Percentiles rank a stretch among this genome's conserved stretches.
Evolutionary conservation across 1,140 invertebrate genomes (phyloP).

Genomic region (Bilobella aurantiaca): DNA sequence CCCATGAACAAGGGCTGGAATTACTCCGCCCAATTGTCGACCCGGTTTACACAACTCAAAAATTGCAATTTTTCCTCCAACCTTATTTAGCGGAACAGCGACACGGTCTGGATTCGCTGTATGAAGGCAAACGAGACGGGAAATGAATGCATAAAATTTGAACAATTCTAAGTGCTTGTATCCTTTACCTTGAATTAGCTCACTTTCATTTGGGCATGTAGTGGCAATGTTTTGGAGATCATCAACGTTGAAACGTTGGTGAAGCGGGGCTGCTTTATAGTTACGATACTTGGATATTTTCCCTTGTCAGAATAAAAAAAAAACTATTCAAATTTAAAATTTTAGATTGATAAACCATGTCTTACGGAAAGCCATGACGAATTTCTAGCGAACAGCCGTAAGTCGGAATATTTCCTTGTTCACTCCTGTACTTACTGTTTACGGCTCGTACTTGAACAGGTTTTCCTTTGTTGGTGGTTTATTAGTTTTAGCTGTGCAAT

Average conservation of each 20-base stretch:
- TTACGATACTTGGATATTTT: conserved; percentile 87
- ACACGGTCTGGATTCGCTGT: conserved; percentile 70
- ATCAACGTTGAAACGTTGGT: conserved; percentile 85
- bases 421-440: no score
- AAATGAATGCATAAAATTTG: background rate
- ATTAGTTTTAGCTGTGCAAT: no score
- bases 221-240: conserved; percentile 81
- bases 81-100: conserved; percentile 73
- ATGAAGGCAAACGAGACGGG: background rate
- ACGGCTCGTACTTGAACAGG: no score
- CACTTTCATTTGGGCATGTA: conserved; percentile 83
- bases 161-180: background rate
- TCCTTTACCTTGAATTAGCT: conserved; percentile 69
- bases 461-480: no score
- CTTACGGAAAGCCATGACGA: background rate
- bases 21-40: conserved; percentile 63
- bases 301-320: conserved; percentile 42
- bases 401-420: no score
- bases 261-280: conserved; percentile 74
- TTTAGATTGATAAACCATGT: background rate
- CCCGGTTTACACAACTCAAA: conserved; percentile 71
- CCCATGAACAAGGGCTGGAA: conserved; percentile 75
- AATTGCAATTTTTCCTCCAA: conserved; percentile 78
- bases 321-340: background rate
- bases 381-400: background rate